Evolutionary conservation across 1,140 invertebrate genomes (phyloP), one percentile per base, ranked within the genome.

Genomic region (Brachionus manjavacas): DNA sequence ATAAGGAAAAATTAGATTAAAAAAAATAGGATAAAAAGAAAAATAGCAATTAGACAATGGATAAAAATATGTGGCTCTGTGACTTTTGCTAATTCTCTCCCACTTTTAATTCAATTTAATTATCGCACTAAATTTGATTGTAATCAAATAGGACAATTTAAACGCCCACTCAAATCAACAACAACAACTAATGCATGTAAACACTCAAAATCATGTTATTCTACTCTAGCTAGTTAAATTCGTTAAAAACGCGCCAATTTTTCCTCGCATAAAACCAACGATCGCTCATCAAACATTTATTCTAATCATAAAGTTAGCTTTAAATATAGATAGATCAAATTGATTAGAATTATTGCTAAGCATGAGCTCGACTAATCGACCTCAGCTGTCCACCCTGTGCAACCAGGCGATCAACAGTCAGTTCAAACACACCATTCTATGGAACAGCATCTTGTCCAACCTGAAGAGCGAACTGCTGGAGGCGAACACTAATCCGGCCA

Each of bases 401-500:
- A 46, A 43, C 16, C 39, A 76, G 16, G 14, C 79, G 4, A 12
- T 41, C n/a, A 81, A 66, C 41, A 31, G 11, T n/a, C 79, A 81
- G 43, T 81, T 81, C 20, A 81, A 81, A 20, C 52, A 81, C 28
- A 81, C 79, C 16, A 60, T 81, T 28, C 11, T 81, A 3, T 81
- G 79, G 79, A 81, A 81, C 41, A 68, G 41, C 31, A 81, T 81
- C n/a, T 14, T 81, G 23, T 25, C 64, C 11, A 60, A 81, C 52
- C n/a, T 81, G n/a, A 60, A 81, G 35, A 64, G 28, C n/a, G 11
- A 60, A 64, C 16, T 81, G 49, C 8, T 64, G 1, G 79, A 68
- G n/a, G 39, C 31, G 8, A 60, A 81, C 52, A 14, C 64, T 3
- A 39, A 39, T 11, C 23, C 52, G 14, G 41, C 25, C 31, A 81